These are phyloP conservation scores for Todiramphus chloris DNA, from an alignment of 2,113 vertebrate species.

Conservation along the genomic window DNA sequence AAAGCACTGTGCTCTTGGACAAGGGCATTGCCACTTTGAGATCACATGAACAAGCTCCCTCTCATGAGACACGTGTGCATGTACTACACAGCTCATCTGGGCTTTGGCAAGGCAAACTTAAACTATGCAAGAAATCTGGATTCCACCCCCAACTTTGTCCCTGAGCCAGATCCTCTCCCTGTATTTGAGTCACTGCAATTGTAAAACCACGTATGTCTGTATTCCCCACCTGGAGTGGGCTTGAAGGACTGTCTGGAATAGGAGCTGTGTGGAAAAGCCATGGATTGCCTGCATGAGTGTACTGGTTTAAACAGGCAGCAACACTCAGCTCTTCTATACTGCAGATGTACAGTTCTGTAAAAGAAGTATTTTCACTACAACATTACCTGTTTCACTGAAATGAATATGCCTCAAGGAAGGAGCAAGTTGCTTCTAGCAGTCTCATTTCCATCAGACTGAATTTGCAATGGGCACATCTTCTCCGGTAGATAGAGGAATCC, in stretches of 20 bases:
- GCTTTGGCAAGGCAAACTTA: neutral
- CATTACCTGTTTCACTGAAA: neutral
- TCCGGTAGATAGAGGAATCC: neutral
- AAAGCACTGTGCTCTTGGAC: neutral
- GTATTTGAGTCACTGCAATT: neutral
- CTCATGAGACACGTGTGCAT: rapidly evolving
- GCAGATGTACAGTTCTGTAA: neutral
- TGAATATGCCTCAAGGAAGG: neutral
- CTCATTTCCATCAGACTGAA: neutral
- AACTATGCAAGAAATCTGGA: neutral
- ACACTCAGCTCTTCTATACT: neutral
- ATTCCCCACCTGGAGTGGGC: neutral
- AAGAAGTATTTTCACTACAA: neutral
- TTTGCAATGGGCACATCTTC: neutral
- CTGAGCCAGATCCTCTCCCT: neutral
- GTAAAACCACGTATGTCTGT: neutral
- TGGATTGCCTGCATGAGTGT: neutral
- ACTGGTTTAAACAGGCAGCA: neutral
- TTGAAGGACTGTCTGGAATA: neutral
- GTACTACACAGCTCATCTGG: neutral
- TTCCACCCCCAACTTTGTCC: neutral
- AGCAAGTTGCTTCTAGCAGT: neutral
- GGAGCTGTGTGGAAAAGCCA: neutral
- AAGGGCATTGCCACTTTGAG: neutral
- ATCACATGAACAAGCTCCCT: neutral